Evolutionary conservation across 2,797 vertebrate species (phyloP).

Genomic region (Cyprinella venusta): DNA sequence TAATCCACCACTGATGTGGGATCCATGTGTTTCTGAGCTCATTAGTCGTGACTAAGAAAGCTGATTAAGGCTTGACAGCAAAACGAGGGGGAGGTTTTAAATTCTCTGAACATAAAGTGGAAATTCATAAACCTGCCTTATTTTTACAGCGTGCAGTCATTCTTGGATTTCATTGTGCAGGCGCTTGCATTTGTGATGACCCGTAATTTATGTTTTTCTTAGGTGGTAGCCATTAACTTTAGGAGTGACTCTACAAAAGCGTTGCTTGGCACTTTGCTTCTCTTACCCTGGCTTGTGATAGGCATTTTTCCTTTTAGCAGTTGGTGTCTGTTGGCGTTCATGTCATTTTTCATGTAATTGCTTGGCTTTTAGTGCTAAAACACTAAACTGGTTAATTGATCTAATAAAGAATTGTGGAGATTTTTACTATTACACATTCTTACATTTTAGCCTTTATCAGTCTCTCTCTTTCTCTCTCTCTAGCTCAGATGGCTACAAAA

Average conservation of each 20-base stretch:
- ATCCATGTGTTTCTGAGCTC: constrained; percentile 10
- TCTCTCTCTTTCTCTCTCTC: too few species aligned
- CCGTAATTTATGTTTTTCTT: constrained; percentile 20
- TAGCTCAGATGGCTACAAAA: not conserved
- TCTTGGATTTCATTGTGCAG: constrained; percentile 16
- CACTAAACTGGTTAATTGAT: not conserved
- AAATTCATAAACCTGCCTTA: constrained; percentile 21
- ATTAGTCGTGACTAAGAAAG: constrained; percentile 24
- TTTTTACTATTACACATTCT: not conserved
- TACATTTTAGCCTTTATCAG: not conserved
- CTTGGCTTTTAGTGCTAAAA: not conserved
- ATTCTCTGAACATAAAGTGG: not conserved
- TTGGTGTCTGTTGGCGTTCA: not conserved
- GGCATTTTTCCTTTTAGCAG: not conserved
- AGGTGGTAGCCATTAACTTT: constrained; percentile 5
- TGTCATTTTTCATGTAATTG: not conserved
- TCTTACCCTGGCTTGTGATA: not conserved
- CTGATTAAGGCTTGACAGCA: constrained; percentile 20
- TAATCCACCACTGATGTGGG: constrained; percentile 2
- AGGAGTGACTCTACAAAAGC: constrained; percentile 2
- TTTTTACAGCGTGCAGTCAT: constrained; percentile 26
- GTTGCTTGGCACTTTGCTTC: not conserved
- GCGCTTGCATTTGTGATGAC: constrained; percentile 8
- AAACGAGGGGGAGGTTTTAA: constrained; percentile 19
- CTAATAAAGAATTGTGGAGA: not conserved